Conservation (phyloP, 2,888 invertebrate species). For the Acronicta aceris region DNA sequence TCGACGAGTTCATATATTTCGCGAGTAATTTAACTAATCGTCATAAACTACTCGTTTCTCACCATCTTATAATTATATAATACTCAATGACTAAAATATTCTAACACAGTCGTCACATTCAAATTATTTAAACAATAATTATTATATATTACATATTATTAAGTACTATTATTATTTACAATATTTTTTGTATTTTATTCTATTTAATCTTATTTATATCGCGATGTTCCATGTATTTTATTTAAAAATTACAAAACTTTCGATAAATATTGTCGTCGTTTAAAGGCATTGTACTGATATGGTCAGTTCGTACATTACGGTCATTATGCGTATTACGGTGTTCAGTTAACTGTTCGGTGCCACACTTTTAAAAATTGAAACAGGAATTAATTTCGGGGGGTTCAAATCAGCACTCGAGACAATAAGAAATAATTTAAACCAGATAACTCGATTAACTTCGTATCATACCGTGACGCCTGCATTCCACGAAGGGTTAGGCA, state of each 20-base stretch:
- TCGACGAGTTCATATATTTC: constrained; percentile 25
- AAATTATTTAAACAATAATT: constrained; percentile 6
- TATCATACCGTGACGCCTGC: too few species aligned
- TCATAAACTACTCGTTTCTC: constrained; percentile 24
- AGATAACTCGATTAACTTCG: too few species aligned
- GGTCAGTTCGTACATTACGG: too few species aligned
- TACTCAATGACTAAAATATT: constrained; percentile 13
- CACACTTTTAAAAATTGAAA: too few species aligned
- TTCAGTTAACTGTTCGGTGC: too few species aligned
- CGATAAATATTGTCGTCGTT: constrained; percentile 23
- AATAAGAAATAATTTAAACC: too few species aligned
- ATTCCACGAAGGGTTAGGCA: too few species aligned
- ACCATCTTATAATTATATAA: constrained; percentile 4
- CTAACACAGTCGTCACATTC: constrained; percentile 3
- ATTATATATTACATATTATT: background rate
- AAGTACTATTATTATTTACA: constrained; percentile 3
- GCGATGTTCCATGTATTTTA: constrained; percentile 25
- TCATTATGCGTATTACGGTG: too few species aligned
- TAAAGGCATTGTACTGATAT: too few species aligned
- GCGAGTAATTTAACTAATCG: constrained; percentile 32
- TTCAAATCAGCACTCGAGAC: too few species aligned
- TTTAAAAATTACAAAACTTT: constrained; percentile 4
- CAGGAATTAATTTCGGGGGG: too few species aligned
- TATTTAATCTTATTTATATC: constrained; percentile 11
- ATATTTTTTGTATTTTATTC: constrained; percentile 25